Conservation (phyloP, 92 coral and sea anemone species). For the Anthopleura xanthogrammica region DNA sequence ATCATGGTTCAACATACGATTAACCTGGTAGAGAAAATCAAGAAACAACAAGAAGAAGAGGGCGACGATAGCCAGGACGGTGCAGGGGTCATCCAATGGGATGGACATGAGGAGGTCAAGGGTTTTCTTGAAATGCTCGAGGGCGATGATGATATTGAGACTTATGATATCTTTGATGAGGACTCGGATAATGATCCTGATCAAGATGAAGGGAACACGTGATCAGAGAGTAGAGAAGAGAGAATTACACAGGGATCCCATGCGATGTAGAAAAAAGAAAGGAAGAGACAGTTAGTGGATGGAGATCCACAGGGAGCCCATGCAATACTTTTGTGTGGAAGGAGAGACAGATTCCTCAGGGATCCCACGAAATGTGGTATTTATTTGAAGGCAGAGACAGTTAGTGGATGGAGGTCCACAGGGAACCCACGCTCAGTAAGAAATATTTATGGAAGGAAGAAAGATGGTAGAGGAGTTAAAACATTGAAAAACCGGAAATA, state of each 20-base stretch:
- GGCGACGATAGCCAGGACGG: background rate
- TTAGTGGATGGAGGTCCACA: too few species aligned
- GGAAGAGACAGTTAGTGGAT: too few species aligned
- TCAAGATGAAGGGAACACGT: background rate
- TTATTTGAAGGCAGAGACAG: too few species aligned
- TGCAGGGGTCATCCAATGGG: constrained; percentile 43
- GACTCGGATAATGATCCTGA: constrained; percentile 39
- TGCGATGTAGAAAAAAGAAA: background rate
- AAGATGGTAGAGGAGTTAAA: too few species aligned
- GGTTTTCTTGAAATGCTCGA: constrained; percentile 74
- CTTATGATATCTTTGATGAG: constrained; percentile 66
- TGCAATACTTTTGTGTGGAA: too few species aligned
- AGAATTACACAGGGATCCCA: background rate
- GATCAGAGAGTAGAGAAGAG: background rate
- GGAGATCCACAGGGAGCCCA: too few species aligned
- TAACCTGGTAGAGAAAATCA: constrained; percentile 54
- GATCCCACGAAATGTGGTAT: too few species aligned
- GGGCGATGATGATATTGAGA: constrained; percentile 89
- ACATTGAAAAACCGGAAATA: too few species aligned
- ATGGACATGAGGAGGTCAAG: constrained; percentile 60
- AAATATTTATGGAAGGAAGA: too few species aligned
- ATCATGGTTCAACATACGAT: constrained; percentile 66
- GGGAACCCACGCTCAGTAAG: too few species aligned
- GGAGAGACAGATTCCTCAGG: too few species aligned
- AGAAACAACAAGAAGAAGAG: constrained; percentile 36